Conservation (phyloP, 2,113 vertebrate genomes). For the Carettochelys insculpta region DNA sequence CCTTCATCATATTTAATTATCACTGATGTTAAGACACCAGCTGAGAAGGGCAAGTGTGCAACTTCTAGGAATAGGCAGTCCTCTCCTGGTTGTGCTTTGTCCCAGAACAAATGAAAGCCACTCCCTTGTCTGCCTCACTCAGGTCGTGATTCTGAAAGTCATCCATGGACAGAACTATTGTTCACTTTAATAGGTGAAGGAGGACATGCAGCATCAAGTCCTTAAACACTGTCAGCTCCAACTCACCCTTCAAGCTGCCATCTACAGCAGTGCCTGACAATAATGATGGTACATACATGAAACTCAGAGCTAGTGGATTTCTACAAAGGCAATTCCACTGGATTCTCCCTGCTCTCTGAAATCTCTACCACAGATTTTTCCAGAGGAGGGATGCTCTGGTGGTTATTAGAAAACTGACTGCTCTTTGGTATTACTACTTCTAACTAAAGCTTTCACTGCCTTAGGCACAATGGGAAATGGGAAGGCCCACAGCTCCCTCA, state of each 20-base stretch:
- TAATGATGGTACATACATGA: neutral
- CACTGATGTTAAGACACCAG: neutral
- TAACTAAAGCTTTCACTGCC: too few species aligned
- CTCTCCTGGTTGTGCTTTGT: neutral
- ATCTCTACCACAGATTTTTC: accelerated
- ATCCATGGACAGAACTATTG: neutral
- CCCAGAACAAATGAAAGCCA: neutral
- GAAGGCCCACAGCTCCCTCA: neutral
- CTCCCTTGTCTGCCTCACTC: neutral
- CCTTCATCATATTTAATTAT: neutral
- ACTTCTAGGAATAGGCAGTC: neutral
- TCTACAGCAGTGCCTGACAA: neutral
- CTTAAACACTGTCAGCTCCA: neutral
- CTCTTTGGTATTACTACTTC: neutral
- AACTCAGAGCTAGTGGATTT: neutral
- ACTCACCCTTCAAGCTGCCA: neutral
- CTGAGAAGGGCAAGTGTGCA: neutral
- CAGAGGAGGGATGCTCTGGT: neutral
- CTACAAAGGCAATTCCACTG: accelerated
- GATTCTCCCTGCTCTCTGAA: neutral
- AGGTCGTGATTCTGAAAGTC: neutral
- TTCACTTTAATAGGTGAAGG: neutral
- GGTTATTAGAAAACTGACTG: neutral
- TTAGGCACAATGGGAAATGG: accelerated
- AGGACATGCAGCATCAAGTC: neutral